Percentiles rank a stretch among this genome's conserved stretches.
Conservation (phyloP, 1,140 invertebrate genomes). For the Pseudobourletiella spinata region DNA sequence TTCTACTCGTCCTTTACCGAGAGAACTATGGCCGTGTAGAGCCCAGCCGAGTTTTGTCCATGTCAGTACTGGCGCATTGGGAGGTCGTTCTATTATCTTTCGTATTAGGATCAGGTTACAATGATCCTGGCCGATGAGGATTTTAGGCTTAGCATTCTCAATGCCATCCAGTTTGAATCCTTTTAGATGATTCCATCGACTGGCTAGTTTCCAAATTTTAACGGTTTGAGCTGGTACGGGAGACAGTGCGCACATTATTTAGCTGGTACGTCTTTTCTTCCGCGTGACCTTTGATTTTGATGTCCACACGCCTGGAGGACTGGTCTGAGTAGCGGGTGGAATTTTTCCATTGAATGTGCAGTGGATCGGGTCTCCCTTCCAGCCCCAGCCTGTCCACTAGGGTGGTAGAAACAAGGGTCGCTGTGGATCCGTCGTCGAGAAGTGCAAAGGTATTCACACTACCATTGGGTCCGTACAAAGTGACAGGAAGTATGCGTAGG, state of each 20-base stretch:
- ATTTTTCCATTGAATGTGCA: background rate
- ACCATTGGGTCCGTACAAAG: constrained; percentile 2
- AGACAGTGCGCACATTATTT: background rate
- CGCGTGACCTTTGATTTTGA: background rate
- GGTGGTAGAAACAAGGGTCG: background rate
- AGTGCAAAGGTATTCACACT: constrained; percentile 2
- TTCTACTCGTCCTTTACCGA: background rate
- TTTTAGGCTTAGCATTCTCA: background rate
- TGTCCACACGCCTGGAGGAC: background rate
- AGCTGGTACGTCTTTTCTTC: background rate
- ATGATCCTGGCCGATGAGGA: constrained; percentile 8
- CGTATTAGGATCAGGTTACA: background rate
- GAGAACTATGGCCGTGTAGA: background rate
- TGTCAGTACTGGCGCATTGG: background rate
- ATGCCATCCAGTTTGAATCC: background rate
- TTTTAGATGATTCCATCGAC: background rate
- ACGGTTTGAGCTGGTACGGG: constrained; percentile 1
- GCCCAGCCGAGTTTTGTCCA: background rate
- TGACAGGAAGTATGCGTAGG: constrained; percentile 3
- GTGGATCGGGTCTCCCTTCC: background rate
- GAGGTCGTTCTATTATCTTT: background rate
- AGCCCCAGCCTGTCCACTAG: background rate
- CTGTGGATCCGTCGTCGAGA: constrained; percentile 5
- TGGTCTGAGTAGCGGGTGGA: background rate
- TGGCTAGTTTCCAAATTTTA: background rate